Conservation (phyloP, 1,140 invertebrate species). For the Microplitis mediator region DNA sequence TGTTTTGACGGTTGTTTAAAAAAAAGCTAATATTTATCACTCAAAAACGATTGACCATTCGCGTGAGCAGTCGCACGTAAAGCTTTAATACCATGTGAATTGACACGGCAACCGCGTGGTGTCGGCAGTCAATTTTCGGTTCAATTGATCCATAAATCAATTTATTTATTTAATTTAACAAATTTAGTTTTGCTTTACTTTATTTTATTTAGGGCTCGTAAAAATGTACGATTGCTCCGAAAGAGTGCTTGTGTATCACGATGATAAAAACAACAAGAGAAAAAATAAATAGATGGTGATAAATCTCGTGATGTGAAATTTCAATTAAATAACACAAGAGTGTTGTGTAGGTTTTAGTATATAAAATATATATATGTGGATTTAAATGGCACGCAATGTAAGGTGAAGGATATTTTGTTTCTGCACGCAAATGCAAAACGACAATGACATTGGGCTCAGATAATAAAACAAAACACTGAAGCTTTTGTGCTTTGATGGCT, state of each 20-base stretch:
- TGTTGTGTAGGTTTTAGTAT: no score
- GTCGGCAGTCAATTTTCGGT: background rate
- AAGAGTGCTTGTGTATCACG: no score
- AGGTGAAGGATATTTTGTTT: background rate
- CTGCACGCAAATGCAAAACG: background rate
- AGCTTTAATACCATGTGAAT: background rate
- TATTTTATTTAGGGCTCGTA: no score
- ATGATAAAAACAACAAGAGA: no score
- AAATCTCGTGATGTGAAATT: no score
- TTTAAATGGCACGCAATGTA: background rate
- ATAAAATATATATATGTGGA: background rate
- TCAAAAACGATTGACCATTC: background rate
- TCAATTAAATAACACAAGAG: no score
- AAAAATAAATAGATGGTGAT: no score
- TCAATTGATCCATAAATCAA: no score
- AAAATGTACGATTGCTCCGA: background rate
- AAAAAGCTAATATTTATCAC: background rate
- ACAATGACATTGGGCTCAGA: conserved; percentile 24
- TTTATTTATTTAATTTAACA: background rate
- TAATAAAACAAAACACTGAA: background rate
- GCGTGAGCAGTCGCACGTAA: background rate
- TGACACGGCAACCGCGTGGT: background rate
- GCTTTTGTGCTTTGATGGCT: background rate
- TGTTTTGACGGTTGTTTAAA: background rate
- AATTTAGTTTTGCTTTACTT: background rate